Conservation (phyloP, 2,888 invertebrate species). For the Piscicola geometra region DNA sequence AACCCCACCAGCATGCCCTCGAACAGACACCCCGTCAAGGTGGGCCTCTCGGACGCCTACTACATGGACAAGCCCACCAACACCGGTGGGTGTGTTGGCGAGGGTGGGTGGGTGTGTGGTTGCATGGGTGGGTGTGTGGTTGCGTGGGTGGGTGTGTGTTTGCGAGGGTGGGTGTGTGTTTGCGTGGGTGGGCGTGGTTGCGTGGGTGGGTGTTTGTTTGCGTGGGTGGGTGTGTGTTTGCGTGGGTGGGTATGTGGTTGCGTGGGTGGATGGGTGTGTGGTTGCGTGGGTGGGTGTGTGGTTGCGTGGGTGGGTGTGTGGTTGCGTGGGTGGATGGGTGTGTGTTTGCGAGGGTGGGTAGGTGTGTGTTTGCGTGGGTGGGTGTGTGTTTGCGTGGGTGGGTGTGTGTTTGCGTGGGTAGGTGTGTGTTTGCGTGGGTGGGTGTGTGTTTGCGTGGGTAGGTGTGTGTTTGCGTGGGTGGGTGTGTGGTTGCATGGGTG, state of each 20-base stretch:
- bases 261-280: no score
- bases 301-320: no score
- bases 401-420: neutral
- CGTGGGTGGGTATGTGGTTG: no score
- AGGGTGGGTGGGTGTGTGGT: neutral
- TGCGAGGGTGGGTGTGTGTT: neutral
- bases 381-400: slow-evolving; percentile 1
- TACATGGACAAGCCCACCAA: slow-evolving; percentile 66
- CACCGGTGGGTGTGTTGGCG: slow-evolving; percentile 31
- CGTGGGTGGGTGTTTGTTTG: neutral
- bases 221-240: neutral
- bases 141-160: slow-evolving; percentile 6
- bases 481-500: no score
- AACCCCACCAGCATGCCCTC: slow-evolving; percentile 68
- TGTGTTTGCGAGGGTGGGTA: no score
- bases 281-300: no score
- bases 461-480: neutral
- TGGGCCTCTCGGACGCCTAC: slow-evolving; percentile 95
- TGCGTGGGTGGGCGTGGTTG: neutral
- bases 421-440: slow-evolving; percentile 17
- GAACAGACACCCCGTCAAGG: slow-evolving; percentile 86
- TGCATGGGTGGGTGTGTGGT: neutral
- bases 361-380: neutral
- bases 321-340: no score
- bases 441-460: slow-evolving; percentile 7